Percentiles rank a stretch among this genome's conserved stretches.
phyloP scores from a whole-genome alignment of 1,140 invertebrate species.

The Zaprionus tsacasi region DNA sequence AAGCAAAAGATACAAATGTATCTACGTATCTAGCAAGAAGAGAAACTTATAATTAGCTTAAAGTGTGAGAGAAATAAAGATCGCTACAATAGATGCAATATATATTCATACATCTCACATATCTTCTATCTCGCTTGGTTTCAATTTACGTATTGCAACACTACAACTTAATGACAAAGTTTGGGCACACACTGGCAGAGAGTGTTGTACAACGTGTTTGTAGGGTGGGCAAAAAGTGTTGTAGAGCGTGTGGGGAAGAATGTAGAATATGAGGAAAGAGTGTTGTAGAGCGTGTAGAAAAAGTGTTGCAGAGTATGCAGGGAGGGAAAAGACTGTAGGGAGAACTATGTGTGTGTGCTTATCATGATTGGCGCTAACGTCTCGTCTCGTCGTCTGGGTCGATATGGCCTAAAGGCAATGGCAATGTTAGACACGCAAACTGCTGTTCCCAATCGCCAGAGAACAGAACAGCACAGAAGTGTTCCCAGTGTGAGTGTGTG shows the following conservation, averaged over 20 bases:
- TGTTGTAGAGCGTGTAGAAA: neutral
- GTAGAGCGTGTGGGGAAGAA: neutral
- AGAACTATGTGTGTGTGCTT: conserved; percentile 19
- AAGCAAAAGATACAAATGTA: conserved; percentile 18
- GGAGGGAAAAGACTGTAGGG: too few species aligned
- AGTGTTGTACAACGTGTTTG: neutral
- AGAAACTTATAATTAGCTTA: conserved; percentile 31
- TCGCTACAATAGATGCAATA: neutral
- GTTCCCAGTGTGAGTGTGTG: conserved; percentile 26
- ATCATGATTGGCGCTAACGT: conserved; percentile 37
- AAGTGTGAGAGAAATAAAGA: neutral
- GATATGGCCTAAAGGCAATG: conserved; percentile 35
- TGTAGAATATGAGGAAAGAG: neutral
- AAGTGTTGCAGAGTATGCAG: too few species aligned
- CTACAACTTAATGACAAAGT: conserved; percentile 31
- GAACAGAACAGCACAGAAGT: neutral
- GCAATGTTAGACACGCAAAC: conserved; percentile 42
- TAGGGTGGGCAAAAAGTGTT: too few species aligned
- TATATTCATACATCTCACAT: neutral
- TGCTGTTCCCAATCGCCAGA: neutral
- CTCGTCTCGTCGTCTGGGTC: conserved; percentile 28
- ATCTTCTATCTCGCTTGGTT: conserved; percentile 7
- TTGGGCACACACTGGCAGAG: neutral
- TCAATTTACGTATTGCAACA: conserved; percentile 41
- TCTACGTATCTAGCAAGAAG: conserved; percentile 7